Evolutionary conservation across 2,113 vertebrate genomes (phyloP).

Genomic region (Thamnophis sirtalis): DNA sequence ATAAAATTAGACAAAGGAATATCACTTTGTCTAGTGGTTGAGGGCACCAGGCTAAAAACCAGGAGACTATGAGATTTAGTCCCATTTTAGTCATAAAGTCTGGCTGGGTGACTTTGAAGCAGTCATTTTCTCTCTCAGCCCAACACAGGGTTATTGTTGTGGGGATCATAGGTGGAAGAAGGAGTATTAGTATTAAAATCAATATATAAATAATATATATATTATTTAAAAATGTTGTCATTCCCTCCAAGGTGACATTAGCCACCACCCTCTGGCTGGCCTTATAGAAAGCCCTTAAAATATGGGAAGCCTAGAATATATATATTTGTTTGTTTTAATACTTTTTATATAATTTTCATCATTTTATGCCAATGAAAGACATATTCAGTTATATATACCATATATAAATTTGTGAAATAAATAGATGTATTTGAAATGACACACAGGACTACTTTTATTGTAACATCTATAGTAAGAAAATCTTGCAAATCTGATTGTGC

Average conservation of each 20-base stretch:
- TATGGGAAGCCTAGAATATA: neutral
- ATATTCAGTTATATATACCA: neutral
- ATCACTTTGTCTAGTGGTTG: neutral
- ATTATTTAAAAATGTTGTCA: neutral
- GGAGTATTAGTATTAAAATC: too few relatives aligned
- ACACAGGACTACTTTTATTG: neutral
- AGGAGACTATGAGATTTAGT: neutral
- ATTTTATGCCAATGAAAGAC: neutral
- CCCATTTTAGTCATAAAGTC: neutral
- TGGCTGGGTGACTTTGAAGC: too few relatives aligned
- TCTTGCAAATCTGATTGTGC: neutral
- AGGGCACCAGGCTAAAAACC: neutral
- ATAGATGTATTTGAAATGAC: neutral
- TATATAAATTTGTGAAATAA: neutral
- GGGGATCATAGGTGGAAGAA: too few relatives aligned
- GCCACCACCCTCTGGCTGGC: neutral
- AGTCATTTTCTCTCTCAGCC: too few relatives aligned
- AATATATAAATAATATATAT: too few relatives aligned
- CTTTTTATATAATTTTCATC: neutral
- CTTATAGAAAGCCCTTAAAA: neutral
- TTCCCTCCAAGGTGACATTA: neutral
- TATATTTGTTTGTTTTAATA: neutral
- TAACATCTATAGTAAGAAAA: neutral
- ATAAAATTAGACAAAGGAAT: neutral
- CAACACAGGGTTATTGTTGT: too few relatives aligned